A percentile compares a stretch with the other conserved stretches of the same genome.
These are phyloP conservation scores for Melospiza georgiana DNA, from an alignment of 2,113 vertebrate species.

Conservation along the genomic window DNA sequence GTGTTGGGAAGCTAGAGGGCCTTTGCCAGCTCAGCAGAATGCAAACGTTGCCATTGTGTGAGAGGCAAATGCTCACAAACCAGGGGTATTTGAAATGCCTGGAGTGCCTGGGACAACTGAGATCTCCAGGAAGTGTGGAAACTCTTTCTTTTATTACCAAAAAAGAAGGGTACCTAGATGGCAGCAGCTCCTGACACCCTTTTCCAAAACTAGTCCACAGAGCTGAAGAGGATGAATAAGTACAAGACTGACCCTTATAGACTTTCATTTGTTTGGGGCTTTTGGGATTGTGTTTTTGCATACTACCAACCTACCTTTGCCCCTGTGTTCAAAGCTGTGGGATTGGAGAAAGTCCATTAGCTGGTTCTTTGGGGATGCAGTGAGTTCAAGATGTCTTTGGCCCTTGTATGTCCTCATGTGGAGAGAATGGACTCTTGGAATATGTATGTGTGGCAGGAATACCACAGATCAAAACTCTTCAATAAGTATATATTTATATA, in stretches of 20 bases:
- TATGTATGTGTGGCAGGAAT: rapidly evolving
- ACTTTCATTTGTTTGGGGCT: background rate
- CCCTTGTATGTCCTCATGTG: background rate
- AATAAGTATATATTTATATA: too few species aligned
- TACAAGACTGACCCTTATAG: background rate
- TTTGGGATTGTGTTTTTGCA: background rate
- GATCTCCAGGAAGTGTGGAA: background rate
- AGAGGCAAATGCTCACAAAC: background rate
- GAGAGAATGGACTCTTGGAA: background rate
- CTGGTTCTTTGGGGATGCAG: background rate
- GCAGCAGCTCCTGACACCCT: background rate
- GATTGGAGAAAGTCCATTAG: background rate
- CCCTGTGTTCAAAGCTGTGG: background rate
- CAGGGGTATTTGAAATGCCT: background rate
- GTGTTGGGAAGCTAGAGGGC: background rate
- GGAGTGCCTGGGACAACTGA: background rate
- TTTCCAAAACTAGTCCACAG: background rate
- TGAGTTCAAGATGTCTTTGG: background rate
- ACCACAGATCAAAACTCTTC: background rate
- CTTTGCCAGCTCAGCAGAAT: background rate
- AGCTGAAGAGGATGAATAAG: background rate
- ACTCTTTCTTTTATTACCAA: background rate
- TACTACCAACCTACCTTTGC: background rate
- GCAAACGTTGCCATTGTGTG: background rate
- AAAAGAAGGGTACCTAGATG: background rate